Evolutionary conservation across 2,888 invertebrate genomes (phyloP).

Genomic region (Deroplatys truncata): DNA sequence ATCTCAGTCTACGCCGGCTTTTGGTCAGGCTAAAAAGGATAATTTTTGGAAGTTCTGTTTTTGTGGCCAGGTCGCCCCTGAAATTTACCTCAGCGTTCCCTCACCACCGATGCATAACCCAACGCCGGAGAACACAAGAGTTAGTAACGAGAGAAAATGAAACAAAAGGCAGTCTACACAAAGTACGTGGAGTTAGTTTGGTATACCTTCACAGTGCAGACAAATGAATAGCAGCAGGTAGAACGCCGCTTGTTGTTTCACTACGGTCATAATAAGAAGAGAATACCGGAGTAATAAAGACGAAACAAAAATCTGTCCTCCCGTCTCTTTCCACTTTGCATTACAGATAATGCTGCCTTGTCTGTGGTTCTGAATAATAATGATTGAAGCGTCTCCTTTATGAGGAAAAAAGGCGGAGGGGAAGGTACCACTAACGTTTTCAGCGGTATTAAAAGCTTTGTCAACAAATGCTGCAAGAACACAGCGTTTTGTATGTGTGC

Average conservation of each 20-base stretch:
- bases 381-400: conserved; percentile 10
- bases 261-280: neutral
- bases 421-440: neutral
- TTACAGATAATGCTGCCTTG: neutral
- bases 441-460: neutral
- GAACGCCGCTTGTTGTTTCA: neutral
- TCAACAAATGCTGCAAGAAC: neutral
- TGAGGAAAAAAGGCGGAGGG: neutral
- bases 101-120: neutral
- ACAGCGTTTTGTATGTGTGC: neutral
- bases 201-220: neutral
- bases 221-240: conserved; percentile 15
- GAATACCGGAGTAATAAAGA: neutral
- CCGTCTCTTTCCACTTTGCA: neutral
- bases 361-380: neutral
- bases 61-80: neutral
- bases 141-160: neutral
- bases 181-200: neutral
- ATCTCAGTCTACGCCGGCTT: neutral
- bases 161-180: conserved; percentile 4
- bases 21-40: neutral
- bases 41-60: neutral
- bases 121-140: neutral
- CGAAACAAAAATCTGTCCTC: neutral
- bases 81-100: neutral